Conservation (phyloP, 1,140 invertebrate genomes). For the Colletes gigas region DNA sequence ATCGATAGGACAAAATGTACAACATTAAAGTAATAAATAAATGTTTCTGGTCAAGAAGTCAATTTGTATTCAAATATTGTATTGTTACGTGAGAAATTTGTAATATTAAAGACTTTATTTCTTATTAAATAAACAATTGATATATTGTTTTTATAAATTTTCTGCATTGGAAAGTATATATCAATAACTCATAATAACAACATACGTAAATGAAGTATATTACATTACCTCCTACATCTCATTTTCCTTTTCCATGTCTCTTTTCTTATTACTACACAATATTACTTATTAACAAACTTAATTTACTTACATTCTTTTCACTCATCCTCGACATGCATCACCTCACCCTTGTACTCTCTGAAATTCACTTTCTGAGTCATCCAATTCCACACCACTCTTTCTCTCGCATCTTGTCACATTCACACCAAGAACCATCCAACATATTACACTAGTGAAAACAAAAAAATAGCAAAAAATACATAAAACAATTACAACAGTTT, state of each 20-base stretch:
- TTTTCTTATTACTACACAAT: no score
- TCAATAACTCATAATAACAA: not conserved
- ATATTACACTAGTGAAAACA: no score
- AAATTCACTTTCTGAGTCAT: no score
- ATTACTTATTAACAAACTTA: no score
- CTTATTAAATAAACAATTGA: not conserved
- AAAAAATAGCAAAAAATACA: not conserved
- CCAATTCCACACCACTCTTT: no score
- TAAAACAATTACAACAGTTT: not conserved
- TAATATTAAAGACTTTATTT: not conserved
- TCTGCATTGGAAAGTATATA: not conserved
- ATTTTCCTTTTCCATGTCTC: no score
- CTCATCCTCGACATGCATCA: no score
- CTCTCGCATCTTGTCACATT: no score
- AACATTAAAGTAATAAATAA: not conserved
- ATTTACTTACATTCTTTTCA: no score
- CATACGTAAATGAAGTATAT: not conserved
- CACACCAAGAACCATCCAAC: no score
- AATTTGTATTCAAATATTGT: conserved; percentile 7
- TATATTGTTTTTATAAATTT: not conserved
- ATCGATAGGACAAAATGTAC: not conserved
- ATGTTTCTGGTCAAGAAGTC: conserved; percentile 34
- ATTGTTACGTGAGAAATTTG: not conserved
- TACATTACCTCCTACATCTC: no score
- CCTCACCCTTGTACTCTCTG: no score